Evolutionary conservation across 2,888 invertebrate species (phyloP).

Genomic region (Macrophya alboannulata): DNA sequence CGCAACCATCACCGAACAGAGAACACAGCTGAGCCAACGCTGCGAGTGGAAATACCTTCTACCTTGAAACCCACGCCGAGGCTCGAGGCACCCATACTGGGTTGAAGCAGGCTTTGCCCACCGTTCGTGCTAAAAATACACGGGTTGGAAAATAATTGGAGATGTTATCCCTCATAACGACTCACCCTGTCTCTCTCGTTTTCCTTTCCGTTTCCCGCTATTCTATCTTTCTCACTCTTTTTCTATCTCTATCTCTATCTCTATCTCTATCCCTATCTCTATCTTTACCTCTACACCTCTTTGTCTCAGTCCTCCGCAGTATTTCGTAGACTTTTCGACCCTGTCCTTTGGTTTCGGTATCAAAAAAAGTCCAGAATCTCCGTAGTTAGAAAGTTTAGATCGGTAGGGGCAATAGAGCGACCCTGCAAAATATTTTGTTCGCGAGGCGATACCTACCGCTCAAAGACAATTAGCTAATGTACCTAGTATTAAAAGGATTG

Average conservation of each 20-base stretch:
- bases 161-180: constrained; percentile 54
- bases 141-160: constrained; percentile 69
- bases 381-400: neutral
- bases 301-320: constrained; percentile 45
- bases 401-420: neutral
- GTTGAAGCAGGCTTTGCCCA: constrained; percentile 59
- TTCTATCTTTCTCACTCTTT: constrained; percentile 56
- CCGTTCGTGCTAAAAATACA: constrained; percentile 63
- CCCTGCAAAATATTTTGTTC: neutral
- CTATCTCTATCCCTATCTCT: constrained; percentile 49
- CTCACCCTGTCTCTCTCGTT: constrained; percentile 60
- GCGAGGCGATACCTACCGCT: constrained; percentile 13
- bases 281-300: constrained; percentile 39
- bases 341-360: constrained; percentile 18
- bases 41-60: constrained; percentile 75
- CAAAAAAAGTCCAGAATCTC: constrained; percentile 2
- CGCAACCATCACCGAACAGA: constrained; percentile 74
- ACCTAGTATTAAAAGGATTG: constrained; percentile 51
- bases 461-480: constrained; percentile 54
- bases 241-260: constrained; percentile 32
- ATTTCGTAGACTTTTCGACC: constrained; percentile 34
- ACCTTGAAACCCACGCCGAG: constrained; percentile 67
- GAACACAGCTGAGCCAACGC: constrained; percentile 80
- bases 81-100: constrained; percentile 56
- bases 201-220: constrained; percentile 62